Percentiles rank a stretch among this genome's conserved stretches.
Conservation (phyloP, 2,797 vertebrate species). For the Galago senegalensis region DNA sequence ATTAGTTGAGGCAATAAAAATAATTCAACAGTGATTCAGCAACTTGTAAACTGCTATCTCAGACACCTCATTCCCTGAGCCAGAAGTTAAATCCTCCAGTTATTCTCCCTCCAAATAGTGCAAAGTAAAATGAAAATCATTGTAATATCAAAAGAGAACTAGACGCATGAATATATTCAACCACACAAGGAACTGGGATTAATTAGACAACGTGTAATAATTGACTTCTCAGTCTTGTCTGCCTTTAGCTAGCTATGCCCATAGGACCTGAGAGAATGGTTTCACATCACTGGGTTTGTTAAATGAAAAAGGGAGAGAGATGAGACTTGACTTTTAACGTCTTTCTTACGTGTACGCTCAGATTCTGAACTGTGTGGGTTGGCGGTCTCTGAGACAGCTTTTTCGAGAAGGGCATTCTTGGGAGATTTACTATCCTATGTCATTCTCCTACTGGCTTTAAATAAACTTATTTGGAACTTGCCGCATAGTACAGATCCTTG, state of each 20-base stretch:
- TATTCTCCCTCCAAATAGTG: background rate
- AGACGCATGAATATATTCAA: background rate
- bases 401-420: background rate
- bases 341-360: background rate
- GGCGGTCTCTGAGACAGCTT: constrained; percentile 38
- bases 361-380: constrained; percentile 1
- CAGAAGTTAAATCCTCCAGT: background rate
- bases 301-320: constrained; percentile 8
- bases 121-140: constrained; percentile 38
- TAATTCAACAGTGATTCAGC: background rate
- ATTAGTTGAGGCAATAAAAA: background rate
- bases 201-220: background rate
- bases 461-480: constrained; percentile 50
- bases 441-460: background rate
- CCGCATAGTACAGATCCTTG: background rate
- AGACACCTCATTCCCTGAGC: background rate
- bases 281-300: background rate
- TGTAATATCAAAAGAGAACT: background rate
- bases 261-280: background rate
- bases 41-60: background rate
- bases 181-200: background rate
- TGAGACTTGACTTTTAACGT: constrained; percentile 38
- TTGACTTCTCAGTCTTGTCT: background rate
- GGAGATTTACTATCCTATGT: constrained; percentile 11
- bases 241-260: background rate